Base-by-base conservation (phyloP, 2,113 vertebrate species). In the Podiceps cristatus region DNA sequence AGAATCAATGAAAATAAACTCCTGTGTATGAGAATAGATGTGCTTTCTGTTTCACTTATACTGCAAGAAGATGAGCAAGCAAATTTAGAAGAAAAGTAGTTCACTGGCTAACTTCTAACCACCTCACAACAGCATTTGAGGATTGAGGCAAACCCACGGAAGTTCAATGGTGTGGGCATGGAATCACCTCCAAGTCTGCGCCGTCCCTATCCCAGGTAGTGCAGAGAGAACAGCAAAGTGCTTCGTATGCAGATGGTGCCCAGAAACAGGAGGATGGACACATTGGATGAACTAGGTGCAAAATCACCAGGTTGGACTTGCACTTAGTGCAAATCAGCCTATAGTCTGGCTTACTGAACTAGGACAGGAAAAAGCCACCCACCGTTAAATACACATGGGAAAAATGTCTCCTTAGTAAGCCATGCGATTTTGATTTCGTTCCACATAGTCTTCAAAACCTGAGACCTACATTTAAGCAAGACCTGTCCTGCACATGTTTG, bases 1-100 rank as follows among this genome's bases (percentile, higher is more conserved):
- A 85, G 45, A 67, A 94, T 94, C 62, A 68, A 86, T 93, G 68
- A 85, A 96, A 96, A 96, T 72, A 86, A 93, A 88, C 37, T 83
- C 31, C 33, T 75, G 37, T 63, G 17, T 59, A 62, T 73, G 19
- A 97, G 82, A 91, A 73, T 42, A 90, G 59, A 66, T 0, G 1
- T 45, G 31, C n/a, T 93, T 89, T 93, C 83, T 77, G 4, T 47
- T 92, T 84, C 66, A 49, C 16, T 87, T 93, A 37, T 5, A 24
- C 59, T 66, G 31, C 69, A 73, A 90, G 74, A 29, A 86, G 56
- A 53, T 45, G 19, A 49, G 44, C 49, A 77, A 28, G 67, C 6
- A 62, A 50, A 77, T 88, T 77, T 47, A 78, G 44, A 88, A 83
- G 29, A 64, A 50, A 88, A 73, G 28, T 22, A 52, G 10, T 72